A percentile compares a stretch with the other conserved stretches of the same genome.
These are phyloP conservation scores for Tenthredo notha DNA, from an alignment of 2,888 invertebrate genomes.

Conservation along the genomic window DNA sequence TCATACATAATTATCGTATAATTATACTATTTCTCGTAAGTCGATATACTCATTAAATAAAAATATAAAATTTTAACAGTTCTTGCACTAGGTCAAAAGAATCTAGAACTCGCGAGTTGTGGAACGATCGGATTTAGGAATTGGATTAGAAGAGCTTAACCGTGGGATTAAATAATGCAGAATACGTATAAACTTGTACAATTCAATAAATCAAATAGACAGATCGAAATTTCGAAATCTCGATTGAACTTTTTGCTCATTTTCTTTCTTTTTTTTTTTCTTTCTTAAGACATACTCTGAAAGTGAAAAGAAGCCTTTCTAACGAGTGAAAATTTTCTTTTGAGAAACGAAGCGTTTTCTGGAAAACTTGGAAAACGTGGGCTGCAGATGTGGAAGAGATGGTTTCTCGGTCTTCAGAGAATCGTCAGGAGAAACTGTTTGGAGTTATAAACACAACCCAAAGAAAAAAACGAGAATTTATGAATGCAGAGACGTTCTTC, in stretches of 20 bases:
- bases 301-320: not conserved
- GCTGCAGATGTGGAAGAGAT: not conserved
- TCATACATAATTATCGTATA: not conserved
- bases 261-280: not conserved
- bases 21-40: not conserved
- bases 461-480: not conserved
- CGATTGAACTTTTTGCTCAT: not conserved
- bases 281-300: not conserved
- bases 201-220: too few species aligned
- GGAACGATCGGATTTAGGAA: not conserved
- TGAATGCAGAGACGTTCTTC: too few species aligned
- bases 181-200: not conserved
- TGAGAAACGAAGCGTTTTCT: not conserved
- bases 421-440: not conserved
- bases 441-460: not conserved
- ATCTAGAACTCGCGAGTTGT: not conserved
- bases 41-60: not conserved
- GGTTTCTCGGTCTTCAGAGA: not conserved
- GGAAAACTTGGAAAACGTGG: not conserved
- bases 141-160: not conserved
- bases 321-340: not conserved
- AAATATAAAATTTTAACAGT: not conserved
- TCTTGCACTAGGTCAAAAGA: slow-evolving; percentile 17
- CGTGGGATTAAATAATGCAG: not conserved
- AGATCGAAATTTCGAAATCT: not conserved